A percentile compares a stretch with the other conserved stretches of the same genome.
Conservation (phyloP, 2,113 vertebrate genomes). For the Diphyllodes magnificus region DNA sequence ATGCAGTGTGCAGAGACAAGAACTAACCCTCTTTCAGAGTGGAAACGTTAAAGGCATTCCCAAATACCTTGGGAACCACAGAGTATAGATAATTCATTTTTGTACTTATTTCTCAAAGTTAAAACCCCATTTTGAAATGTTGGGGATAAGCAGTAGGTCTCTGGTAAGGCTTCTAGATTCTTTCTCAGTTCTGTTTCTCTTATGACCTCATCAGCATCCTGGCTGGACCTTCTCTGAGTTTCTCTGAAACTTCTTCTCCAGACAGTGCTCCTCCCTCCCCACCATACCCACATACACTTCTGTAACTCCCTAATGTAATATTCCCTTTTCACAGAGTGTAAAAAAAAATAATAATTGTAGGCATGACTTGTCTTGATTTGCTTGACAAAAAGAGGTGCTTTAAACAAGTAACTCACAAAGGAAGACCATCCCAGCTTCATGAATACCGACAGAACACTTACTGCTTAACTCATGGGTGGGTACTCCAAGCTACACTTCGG, state of each 20-base stretch:
- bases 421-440: background rate
- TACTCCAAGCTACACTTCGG: background rate
- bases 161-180: background rate
- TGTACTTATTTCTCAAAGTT: slow-evolving; percentile 8
- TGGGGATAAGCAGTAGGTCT: background rate
- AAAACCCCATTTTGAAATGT: slow-evolving; percentile 1
- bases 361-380: background rate
- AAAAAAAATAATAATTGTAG: background rate
- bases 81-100: slow-evolving; percentile 27
- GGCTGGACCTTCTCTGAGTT: background rate
- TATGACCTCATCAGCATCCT: background rate
- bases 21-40: slow-evolving; percentile 15
- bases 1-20: slow-evolving; percentile 25
- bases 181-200: background rate
- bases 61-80: slow-evolving; percentile 21
- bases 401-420: background rate
- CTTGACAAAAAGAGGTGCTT: background rate
- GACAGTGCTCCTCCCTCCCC: background rate
- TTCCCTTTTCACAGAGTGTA: background rate
- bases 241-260: background rate
- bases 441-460: background rate
- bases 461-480: background rate
- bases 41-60: slow-evolving; percentile 28
- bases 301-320: background rate
- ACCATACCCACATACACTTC: background rate